Base-by-base conservation (phyloP, 2,797 vertebrate species). In the Sebastolobus altivelis region DNA sequence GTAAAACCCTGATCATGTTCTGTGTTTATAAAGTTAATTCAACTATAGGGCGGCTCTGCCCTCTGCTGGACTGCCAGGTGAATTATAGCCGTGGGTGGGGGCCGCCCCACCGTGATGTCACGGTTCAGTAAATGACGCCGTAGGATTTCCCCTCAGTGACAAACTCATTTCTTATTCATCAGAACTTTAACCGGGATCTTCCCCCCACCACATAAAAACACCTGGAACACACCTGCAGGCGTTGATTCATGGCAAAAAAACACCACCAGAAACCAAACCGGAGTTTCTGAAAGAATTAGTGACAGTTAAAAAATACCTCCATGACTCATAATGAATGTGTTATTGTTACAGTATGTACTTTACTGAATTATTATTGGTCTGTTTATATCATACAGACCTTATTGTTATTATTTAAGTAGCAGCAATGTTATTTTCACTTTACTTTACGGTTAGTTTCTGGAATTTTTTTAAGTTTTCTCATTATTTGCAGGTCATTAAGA, bases 91-190 rank as follows among this genome's bases (percentile, higher is more conserved):
- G 69, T 37, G 31, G 66, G 67, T 52, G 49, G 77, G 68, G 78
- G 25, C 38, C 0, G 27, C 1, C 55, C 25, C 27, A 35, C 22
- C 43, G 49, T 74, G 76, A 69, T 1, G 61, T 91, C 79, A 85
- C 10, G 7, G 74, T 12, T 68, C 4, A n/a, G 65, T 37, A 27
- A 20, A 35, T 84, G 81, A 89, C 37, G 72, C 27, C 3, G 22
- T 10, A 27, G 85, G 85, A 16, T 61, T 94, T 90, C 87, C 89
- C 87, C 69, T 18, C 40, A 11, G 25, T 20, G 10, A 40, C 25
- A 8, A 14, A 31, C 9, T 63, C 31, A 58, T n/a, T 40, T 62
- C 52, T 63, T 80, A 33, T 63, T 71, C 61, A 52, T 20, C 63
- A 68, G 35, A 65, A 52, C 40, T 59, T 77, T 14, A 35, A 14